A percentile compares a stretch with the other conserved stretches of the same genome.
These are phyloP conservation scores for Trinectes maculatus DNA, from an alignment of 2,113 vertebrate genomes.

Conservation along the genomic window DNA sequence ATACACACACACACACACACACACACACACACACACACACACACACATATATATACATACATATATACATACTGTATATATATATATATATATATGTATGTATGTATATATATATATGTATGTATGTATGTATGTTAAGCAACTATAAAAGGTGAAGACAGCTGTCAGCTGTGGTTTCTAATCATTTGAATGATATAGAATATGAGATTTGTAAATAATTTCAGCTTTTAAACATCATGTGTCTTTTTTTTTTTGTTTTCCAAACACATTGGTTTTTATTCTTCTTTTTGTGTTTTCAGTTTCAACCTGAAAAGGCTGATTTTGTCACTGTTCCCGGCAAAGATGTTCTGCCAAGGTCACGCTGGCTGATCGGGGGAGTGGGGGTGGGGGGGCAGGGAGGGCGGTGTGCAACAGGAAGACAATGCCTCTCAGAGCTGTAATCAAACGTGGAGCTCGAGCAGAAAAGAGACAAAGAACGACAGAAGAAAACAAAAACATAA, in stretches of 20 bases:
- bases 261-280: background rate
- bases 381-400: conserved; percentile 21
- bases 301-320: conserved; percentile 14
- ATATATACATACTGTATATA: no score
- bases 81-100: no score
- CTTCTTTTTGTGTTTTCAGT: conserved; percentile 10
- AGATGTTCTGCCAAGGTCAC: conserved; percentile 64
- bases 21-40: no score
- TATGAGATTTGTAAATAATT: no score
- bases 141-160: no score
- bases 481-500: conserved; percentile 25
- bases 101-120: no score
- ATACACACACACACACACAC: no score
- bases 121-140: no score
- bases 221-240: background rate
- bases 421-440: conserved; percentile 61
- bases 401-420: no score
- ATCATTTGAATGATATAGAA: no score
- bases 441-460: conserved; percentile 50
- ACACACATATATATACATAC: no score
- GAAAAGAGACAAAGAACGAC: conserved; percentile 42
- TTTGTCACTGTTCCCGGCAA: conserved; percentile 12
- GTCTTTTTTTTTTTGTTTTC: background rate
- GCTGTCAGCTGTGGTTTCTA: no score
- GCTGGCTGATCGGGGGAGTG: conserved; percentile 7